A percentile compares a stretch with the other conserved stretches of the same genome.
Evolutionary conservation across 2,113 vertebrate genomes (phyloP).

Genomic region (Garra rufa): DNA sequence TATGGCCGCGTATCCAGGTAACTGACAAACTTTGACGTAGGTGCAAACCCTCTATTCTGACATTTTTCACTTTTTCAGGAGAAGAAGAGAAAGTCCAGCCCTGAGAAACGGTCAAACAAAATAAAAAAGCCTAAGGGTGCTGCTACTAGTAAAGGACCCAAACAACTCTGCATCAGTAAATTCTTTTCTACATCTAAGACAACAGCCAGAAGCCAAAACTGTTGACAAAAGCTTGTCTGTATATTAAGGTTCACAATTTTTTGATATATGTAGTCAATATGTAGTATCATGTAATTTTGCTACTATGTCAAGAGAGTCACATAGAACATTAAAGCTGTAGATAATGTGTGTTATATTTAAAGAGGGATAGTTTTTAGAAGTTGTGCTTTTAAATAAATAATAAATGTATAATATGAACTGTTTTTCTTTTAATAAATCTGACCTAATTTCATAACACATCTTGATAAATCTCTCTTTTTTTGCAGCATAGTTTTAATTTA

Average conservation of each 20-base stretch:
- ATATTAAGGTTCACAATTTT: neutral
- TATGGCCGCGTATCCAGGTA: too few relatives aligned
- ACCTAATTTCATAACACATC: neutral
- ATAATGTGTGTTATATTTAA: too few relatives aligned
- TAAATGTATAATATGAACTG: neutral
- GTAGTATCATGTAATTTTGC: neutral
- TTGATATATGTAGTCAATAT: neutral
- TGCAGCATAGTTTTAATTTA: neutral
- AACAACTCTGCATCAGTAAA: slow-evolving; percentile 73
- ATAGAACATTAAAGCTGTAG: too few relatives aligned
- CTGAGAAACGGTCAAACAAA: slow-evolving; percentile 23
- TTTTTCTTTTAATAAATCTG: neutral
- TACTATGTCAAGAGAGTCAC: neutral
- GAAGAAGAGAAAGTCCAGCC: slow-evolving; percentile 66
- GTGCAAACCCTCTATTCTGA: neutral
- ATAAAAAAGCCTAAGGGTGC: slow-evolving; percentile 40
- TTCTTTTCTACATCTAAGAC: slow-evolving; percentile 73
- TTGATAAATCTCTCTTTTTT: neutral
- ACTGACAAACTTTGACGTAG: too few relatives aligned
- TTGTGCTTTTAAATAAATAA: neutral
- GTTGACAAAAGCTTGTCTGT: neutral
- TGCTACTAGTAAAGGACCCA: slow-evolving; percentile 49
- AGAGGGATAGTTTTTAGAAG: too few relatives aligned
- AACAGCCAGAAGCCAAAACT: neutral
- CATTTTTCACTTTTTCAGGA: slow-evolving; percentile 63